These are phyloP conservation scores for Lepidocyrtinus sp. DNA, from an alignment of 2,888 invertebrate genomes.

Conservation along the genomic window DNA sequence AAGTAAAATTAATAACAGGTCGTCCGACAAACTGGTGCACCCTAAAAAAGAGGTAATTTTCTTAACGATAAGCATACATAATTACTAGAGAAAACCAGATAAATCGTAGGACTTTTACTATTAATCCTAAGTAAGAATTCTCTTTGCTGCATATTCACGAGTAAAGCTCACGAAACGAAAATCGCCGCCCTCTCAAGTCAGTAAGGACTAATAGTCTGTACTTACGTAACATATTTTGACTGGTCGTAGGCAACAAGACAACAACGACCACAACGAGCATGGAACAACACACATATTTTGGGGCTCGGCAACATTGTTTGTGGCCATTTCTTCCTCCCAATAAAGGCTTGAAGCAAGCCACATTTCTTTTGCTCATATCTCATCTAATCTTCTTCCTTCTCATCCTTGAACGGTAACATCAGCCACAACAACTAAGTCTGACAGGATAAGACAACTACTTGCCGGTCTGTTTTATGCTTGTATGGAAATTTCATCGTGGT, in stretches of 20 bases:
- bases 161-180: too few species aligned
- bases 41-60: too few species aligned
- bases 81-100: too few species aligned
- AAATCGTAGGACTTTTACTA: too few species aligned
- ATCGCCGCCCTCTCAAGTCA: constrained; percentile 56
- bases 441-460: constrained; percentile 2
- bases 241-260: constrained; percentile 36
- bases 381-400: constrained; percentile 15
- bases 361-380: constrained; percentile 26
- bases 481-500: constrained; percentile 49
- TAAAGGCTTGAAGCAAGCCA: constrained; percentile 9
- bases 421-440: background rate
- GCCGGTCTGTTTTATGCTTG: constrained; percentile 10
- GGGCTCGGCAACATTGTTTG: background rate
- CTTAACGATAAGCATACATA: too few species aligned
- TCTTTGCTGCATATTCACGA: too few species aligned
- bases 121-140: too few species aligned
- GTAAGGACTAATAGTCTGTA: background rate
- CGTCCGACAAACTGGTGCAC: too few species aligned
- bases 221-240: constrained; percentile 53
- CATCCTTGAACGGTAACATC: constrained; percentile 2
- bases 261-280: too few species aligned
- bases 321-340: background rate
- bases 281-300: background rate
- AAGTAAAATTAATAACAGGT: too few species aligned